Percentiles rank a stretch among this genome's conserved stretches.
Evolutionary conservation across 2,113 vertebrate genomes (phyloP).

Genomic region (Lepus americanus): DNA sequence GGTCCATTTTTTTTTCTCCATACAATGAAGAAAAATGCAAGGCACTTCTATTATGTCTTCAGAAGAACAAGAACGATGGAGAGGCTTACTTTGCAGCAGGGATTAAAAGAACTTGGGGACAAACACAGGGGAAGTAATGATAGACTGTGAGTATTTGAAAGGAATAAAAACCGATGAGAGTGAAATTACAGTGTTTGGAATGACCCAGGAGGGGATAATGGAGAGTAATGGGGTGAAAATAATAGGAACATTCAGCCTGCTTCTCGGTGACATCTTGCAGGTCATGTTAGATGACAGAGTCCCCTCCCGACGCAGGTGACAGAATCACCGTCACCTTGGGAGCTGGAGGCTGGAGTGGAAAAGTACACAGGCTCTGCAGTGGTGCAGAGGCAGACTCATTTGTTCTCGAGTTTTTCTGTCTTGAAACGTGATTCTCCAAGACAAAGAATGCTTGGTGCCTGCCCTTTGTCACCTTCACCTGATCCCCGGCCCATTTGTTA

Average conservation of each 20-base stretch:
- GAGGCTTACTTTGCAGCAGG: slow-evolving; percentile 48
- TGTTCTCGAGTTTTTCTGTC: not conserved
- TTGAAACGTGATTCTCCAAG: slow-evolving; percentile 33
- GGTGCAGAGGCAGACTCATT: slow-evolving; percentile 32
- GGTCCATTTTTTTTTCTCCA: slow-evolving; percentile 12
- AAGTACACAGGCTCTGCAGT: slow-evolving; percentile 47
- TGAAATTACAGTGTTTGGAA: slow-evolving; percentile 80
- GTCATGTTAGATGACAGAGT: slow-evolving; percentile 41
- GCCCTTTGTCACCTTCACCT: not conserved
- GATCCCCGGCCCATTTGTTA: slow-evolving; percentile 36
- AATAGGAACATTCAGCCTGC: slow-evolving; percentile 61
- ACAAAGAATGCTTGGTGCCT: not conserved
- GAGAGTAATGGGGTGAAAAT: slow-evolving; percentile 74
- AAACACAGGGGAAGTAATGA: slow-evolving; percentile 68
- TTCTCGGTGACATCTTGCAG: slow-evolving; percentile 64
- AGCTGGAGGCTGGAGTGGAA: slow-evolving; percentile 58
- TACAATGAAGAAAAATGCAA: slow-evolving; percentile 73
- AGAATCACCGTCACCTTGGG: slow-evolving; percentile 56
- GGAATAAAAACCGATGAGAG: slow-evolving; percentile 75
- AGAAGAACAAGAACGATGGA: slow-evolving; percentile 51
- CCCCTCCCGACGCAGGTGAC: slow-evolving; percentile 58
- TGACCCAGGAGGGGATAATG: slow-evolving; percentile 64
- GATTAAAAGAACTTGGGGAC: slow-evolving; percentile 70
- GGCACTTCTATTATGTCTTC: slow-evolving; percentile 8
- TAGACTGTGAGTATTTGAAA: slow-evolving; percentile 75